Conservation (phyloP, 2,888 invertebrate genomes). For the Protodeltote pygarga region DNA sequence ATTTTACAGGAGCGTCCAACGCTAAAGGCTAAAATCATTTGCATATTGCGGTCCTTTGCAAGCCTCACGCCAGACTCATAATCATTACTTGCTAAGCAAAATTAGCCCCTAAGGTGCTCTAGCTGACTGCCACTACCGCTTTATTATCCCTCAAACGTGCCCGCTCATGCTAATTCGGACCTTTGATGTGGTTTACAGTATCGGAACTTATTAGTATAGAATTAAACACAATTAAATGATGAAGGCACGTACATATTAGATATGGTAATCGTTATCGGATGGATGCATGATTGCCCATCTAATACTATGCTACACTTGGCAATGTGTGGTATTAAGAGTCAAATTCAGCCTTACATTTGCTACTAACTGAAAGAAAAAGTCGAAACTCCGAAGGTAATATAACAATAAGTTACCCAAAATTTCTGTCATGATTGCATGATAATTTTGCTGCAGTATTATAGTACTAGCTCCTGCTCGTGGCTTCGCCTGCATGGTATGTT, state of each 20-base stretch:
- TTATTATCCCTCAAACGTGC: conserved; percentile 82
- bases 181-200: conserved; percentile 80
- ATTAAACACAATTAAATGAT: conserved; percentile 47
- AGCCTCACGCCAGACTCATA: conserved; percentile 71
- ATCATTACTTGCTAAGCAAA: conserved; percentile 81
- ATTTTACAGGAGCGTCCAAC: conserved; percentile 48
- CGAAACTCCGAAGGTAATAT: too few species aligned
- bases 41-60: conserved; percentile 79
- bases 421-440: too few species aligned
- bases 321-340: conserved; percentile 28
- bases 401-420: too few species aligned
- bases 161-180: conserved; percentile 81
- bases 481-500: too few species aligned
- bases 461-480: too few species aligned
- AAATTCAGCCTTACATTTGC: background rate
- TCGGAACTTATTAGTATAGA: conserved; percentile 56
- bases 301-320: conserved; percentile 22
- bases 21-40: conserved; percentile 83
- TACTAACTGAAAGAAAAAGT: conserved; percentile 2
- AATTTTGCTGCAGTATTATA: too few species aligned
- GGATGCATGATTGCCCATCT: conserved; percentile 23
- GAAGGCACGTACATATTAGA: conserved; percentile 42
- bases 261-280: conserved; percentile 42
- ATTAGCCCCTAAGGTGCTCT: conserved; percentile 85
- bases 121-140: conserved; percentile 76